phyloP scores from a whole-genome alignment of 2,797 vertebrate species.

The Acrocephalus scirpaceus region DNA sequence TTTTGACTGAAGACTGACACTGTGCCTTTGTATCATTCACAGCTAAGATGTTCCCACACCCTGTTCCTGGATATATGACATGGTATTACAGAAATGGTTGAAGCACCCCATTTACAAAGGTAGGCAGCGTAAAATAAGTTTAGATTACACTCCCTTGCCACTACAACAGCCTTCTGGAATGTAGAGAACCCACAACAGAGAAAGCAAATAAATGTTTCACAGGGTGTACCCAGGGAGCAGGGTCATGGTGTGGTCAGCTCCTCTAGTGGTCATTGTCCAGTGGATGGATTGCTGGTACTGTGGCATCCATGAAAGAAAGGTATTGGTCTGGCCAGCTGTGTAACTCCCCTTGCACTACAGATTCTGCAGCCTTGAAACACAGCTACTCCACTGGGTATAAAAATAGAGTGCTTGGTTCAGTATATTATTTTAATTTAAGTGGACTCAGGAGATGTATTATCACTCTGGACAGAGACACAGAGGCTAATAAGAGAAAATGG shows the following conservation, averaged over 20 bases:
- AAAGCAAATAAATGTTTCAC: not conserved
- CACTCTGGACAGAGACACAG: not conserved
- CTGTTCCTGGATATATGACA: not conserved
- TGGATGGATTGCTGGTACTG: not conserved
- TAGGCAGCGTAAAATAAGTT: not conserved
- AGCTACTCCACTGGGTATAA: not conserved
- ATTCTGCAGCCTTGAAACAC: not conserved
- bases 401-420: not conserved
- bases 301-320: not conserved
- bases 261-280: not conserved
- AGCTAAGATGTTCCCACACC: not conserved
- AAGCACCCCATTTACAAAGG: not conserved
- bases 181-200: not conserved
- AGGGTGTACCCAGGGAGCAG: not conserved
- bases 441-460: not conserved
- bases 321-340: not conserved
- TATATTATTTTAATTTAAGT: not conserved
- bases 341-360: not conserved
- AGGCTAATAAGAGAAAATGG: not conserved
- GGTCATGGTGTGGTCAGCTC: accelerated
- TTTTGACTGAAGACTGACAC: not conserved
- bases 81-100: not conserved
- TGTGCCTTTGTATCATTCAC: not conserved
- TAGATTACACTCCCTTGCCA: not conserved
- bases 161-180: not conserved